Percentiles rank a stretch among this genome's conserved stretches.
Evolutionary conservation across 2,888 invertebrate species (phyloP).

Genomic region (Anoncus sp.): DNA sequence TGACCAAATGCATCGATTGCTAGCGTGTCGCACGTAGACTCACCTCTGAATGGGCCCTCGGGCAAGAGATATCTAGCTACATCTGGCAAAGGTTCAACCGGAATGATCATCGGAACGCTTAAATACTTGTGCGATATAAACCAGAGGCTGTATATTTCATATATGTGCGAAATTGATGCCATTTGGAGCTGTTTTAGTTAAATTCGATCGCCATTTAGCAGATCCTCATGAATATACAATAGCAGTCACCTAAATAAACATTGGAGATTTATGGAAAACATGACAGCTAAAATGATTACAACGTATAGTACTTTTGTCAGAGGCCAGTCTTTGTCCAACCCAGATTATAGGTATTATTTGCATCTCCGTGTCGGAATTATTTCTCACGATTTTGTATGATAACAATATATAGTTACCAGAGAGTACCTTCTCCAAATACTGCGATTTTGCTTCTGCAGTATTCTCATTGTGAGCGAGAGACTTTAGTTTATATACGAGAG

Average conservation of each 20-base stretch:
- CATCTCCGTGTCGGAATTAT: background rate
- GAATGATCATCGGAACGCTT: conserved; percentile 28
- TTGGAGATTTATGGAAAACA: background rate
- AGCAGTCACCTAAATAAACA: background rate
- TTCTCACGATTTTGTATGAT: background rate
- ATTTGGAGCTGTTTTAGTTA: background rate
- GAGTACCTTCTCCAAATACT: conserved; percentile 14
- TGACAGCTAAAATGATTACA: background rate
- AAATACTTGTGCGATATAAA: conserved; percentile 11
- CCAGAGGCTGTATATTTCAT: no score
- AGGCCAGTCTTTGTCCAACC: background rate
- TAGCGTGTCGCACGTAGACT: conserved; percentile 10
- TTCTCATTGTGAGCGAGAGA: conserved; percentile 18
- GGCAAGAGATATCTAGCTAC: conserved; percentile 10
- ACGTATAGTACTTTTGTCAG: background rate
- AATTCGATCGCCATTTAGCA: background rate
- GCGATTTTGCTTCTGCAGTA: conserved; percentile 19
- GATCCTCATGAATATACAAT: background rate
- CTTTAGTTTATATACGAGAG: conserved; percentile 26
- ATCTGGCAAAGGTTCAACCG: conserved; percentile 21
- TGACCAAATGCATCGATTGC: conserved; percentile 7
- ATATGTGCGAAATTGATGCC: background rate
- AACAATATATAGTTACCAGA: conserved; percentile 10
- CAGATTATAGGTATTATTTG: no score
- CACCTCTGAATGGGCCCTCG: conserved; percentile 4